Evolutionary conservation across 2,797 vertebrate species (phyloP), one percentile per base, ranked within the genome.

Genomic region (Dryobates pubescens): DNA sequence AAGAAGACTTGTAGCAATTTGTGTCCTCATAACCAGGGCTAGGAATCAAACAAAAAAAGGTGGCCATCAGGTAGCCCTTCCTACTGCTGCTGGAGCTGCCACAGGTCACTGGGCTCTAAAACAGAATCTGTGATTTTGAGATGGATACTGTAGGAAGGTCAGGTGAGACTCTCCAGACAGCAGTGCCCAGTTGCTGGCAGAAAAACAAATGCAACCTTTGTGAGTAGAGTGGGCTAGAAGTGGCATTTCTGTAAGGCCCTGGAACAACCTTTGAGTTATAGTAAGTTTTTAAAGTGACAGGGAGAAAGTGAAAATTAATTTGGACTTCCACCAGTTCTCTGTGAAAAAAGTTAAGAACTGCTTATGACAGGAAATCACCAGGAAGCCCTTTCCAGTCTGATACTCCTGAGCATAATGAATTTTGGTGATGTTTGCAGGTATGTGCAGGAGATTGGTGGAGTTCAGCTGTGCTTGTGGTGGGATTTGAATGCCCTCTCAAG

Each of bases 391-490:
- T 53, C 36, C 53, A 67, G 59, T 18, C 58, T 68, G 62, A 11
- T 43, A 19, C 4, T 41, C 11, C 15, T 18, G n/a, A 17, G 17
- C 11, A 7, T 10, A 36, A 45, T 15, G 29, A 43, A 53, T 78
- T 82, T 77, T 36, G 9, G 41, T 43, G 45, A 22, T 36, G 20
- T 75, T 74, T 32, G 26, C 7, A 51, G 67, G 24, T 13, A 5
- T 3, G 7, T 2, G 3, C 5, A 19, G 54, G 24, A 49, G 29
- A 24, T 13, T 0, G 0, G 32, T 67, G 73, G 26, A 3, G 8
- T 5, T 67, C 54, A 65, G 10, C 22, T 17, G 0, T 2, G 7
- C 73, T 72, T 49, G 13, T 0, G 41, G 51, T 41, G 70, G 78
- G 56, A 53, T 80, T 43, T 54, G 62, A 59, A 7, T 9, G 7